Evolutionary conservation across 2,797 vertebrate genomes (phyloP), one percentile per base, ranked within the genome.

Genomic region (Numenius phaeopus): DNA sequence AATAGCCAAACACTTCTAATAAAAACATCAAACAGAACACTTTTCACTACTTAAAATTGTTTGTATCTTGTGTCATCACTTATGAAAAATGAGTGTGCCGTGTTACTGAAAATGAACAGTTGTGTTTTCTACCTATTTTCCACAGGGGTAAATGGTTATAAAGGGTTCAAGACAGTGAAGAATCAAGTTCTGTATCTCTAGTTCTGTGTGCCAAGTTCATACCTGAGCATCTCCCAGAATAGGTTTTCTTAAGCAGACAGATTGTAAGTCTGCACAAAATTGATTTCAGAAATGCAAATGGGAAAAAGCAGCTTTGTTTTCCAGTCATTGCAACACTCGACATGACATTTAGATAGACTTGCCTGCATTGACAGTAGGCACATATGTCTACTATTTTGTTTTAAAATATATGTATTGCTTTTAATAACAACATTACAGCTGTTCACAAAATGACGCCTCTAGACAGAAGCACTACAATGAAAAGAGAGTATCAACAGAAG

Each of bases 401-500:
- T 97, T 96, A 97, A 97, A 98, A 96, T 97, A 89, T 95, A 96
- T 75, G 82, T 94, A 95, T 87, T 94, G 91, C 94, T 98, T 98
- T 98, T 97, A 97, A 97, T 96, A 97, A 96, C 94, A 95, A 89
- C 92, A 96, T 97, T 98, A 95, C 96, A 98, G 98, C 97, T 98
- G 96, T 97, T 98, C 93, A 86, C 91, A 95, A 95, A 97, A 95
- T 83, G 87, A 97, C 82, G 90, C 91, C 95, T 97, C 93, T 90
- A 98, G 94, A 96, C 77, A 94, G 94, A 96, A 97, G 91, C 80
- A 96, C 83, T 30, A 64, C 94, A 96, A 95, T 86, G 92, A 96
- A 84, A 95, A 97, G 66, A 90, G 84, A 96, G 81, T 85, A 87
- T 95, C 90, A 89, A 95, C 87, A 96, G 96, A 96, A 96, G 95